phyloP scores from a whole-genome alignment of 2,113 vertebrate species.

The Dissostichus mawsoni region DNA sequence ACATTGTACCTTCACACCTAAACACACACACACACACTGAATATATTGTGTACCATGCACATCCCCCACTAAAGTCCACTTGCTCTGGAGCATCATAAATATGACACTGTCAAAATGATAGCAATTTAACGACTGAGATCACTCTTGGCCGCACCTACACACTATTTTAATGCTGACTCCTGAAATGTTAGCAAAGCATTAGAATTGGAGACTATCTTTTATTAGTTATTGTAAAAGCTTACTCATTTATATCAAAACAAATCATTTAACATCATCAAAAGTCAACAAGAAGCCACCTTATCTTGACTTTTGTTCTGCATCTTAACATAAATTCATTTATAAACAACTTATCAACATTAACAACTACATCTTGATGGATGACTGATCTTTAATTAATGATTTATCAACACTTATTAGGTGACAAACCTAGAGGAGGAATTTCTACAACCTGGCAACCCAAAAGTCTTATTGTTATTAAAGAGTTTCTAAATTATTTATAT shows the following conservation, averaged over 20 bases:
- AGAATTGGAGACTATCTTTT: not conserved
- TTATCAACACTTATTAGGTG: not conserved
- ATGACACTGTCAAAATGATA: constrained; percentile 5
- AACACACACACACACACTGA: not conserved
- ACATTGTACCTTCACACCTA: not conserved
- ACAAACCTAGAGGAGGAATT: not conserved
- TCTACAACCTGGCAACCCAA: not conserved
- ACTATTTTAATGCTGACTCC: not conserved
- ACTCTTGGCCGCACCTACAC: not conserved
- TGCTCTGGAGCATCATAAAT: constrained; percentile 51
- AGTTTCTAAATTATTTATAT: not conserved
- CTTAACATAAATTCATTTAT: too few species aligned
- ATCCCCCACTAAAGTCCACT: constrained; percentile 44
- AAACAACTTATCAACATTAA: constrained; percentile 5
- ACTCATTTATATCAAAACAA: not conserved
- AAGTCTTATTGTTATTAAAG: not conserved
- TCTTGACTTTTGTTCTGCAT: not conserved
- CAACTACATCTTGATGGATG: not conserved
- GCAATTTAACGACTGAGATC: constrained; percentile 12
- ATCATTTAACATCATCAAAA: not conserved
- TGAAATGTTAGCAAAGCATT: not conserved
- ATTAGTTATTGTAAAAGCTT: not conserved
- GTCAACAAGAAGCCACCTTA: not conserved
- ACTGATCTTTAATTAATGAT: not conserved
- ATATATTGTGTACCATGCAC: constrained; percentile 13